phyloP scores from a whole-genome alignment of 2,113 vertebrate genomes.

The Myrmecobius fasciatus region DNA sequence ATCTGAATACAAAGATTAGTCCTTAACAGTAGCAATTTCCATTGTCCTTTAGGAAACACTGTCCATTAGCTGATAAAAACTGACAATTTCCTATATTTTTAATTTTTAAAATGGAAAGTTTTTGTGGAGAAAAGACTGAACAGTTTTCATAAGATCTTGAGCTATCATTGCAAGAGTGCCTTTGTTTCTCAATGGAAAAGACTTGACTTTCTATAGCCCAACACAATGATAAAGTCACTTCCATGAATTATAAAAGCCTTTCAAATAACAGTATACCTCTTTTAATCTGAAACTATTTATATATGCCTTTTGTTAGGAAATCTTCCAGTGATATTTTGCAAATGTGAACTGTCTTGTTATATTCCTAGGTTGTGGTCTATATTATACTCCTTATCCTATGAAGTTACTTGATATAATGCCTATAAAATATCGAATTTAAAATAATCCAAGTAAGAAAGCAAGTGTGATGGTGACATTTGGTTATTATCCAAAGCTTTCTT shows the following conservation, averaged over 20 bases:
- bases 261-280: not conserved
- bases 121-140: conserved; percentile 28
- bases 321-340: not conserved
- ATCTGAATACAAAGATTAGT: not conserved
- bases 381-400: not conserved
- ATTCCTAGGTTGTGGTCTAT: not conserved
- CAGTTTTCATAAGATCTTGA: not conserved
- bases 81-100: conserved; percentile 30
- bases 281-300: not conserved
- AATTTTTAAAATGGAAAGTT: conserved; percentile 56
- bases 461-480: not conserved
- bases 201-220: conserved; percentile 55
- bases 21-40: conserved; percentile 72
- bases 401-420: not conserved
- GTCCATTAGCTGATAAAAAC: conserved; percentile 56
- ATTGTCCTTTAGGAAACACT: conserved; percentile 79
- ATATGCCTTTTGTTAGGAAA: not conserved
- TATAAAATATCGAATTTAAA: not conserved
- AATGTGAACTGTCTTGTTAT: not conserved
- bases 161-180: conserved; percentile 14
- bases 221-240: conserved; percentile 9
- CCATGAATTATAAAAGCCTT: conserved; percentile 44
- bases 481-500: not conserved
- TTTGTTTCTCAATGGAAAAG: conserved; percentile 13
- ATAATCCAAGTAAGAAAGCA: not conserved